Base-by-base conservation (phyloP, 1,140 invertebrate genomes). In the Aphaenogaster floridana region DNA sequence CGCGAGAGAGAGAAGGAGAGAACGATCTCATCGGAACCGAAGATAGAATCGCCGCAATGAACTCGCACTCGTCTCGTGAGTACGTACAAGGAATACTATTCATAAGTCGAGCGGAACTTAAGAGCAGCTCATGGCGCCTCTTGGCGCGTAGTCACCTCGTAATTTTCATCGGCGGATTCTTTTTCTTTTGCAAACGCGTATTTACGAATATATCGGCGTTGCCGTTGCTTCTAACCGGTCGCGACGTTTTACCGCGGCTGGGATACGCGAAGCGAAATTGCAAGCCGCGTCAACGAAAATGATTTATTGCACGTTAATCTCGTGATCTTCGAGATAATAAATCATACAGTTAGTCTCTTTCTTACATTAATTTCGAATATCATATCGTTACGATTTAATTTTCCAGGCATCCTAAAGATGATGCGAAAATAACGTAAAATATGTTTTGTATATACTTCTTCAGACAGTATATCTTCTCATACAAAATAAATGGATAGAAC, bases 1-100 rank as follows among this genome's bases (percentile, higher is more conserved):
- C 34, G 78, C 21, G 17, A 28, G 11, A 79, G 45, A 48, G 34
- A 21, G 61, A 34, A 15, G 21, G 83, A 52, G 28, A n/a, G 2
- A 57, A 45, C 11, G 78, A 69, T 74, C 69, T 39, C 69, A 84
- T 86, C 72, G 50, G 34, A n/a, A 79, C 54, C 59, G 57, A 86
- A 84, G 87, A 91, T 84, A 87, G 87, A 91, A 90, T 89, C 81
- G 78, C 83, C 83, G 83, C 66, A 86, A 85, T 79, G 80, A 90
- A 84, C 50, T 79, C 61, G 76, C 81, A 39, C 34, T 79, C 69
- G 54, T 87, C 66, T 64, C 81, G 52, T 68, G 9, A 79, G 36
- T 42, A 71, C 57, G 17, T 86, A 91, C 89, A 91, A 91, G 61
- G 89, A 91, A 86, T 89, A 88, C 87, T 91, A 91, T 91, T 91